Evolutionary conservation across 2,888 invertebrate species (phyloP), one percentile per base, ranked within the genome.

Genomic region (Tipula helvola): DNA sequence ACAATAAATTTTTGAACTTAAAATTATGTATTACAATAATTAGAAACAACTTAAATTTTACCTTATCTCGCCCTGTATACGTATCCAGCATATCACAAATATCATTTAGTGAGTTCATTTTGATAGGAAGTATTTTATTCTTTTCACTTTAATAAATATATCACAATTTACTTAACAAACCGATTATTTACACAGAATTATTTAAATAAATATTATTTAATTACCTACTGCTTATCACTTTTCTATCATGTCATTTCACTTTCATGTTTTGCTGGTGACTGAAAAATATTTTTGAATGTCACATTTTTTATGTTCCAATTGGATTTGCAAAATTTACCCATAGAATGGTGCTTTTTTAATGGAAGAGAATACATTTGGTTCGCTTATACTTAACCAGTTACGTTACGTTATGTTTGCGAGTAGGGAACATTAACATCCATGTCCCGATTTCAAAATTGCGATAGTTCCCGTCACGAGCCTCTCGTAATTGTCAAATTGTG

Each of bases 31-130:
- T 44, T 39, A 44, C 44, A 10, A 44, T 12, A 44, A 7, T 12
- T 12, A 44, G 10, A 44, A 44, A n/a, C 3, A 28, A 84, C 36
- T 0, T n/a, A 41, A 41, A 18, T 18, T 89, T 91, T 92, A 95
- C 95, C 94, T 97, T 97, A 92, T 97, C 97, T 90, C 97, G 93
- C n/a, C 97, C 97, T 90, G 94, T 94, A 90, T 97, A 96, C 86
- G 95, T 95, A 88, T 96, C 95, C 88, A 97, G 92, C 89, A 96
- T 93, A 89, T 94, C 94, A 90, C 95, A 95, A 90, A 95, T 93
- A 92, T 94, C 94, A 90, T 93, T 89, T n/a, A 90, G 86, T 12
- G 87, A 39, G 36, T 13, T 12, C 85, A 85, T 85, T 18, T 85
- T 85, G 16, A 44, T 84, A 5, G 8, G 8, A 71, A 71, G 8